Conservation (phyloP, 2,113 vertebrate genomes). For the Platanista minor region DNA sequence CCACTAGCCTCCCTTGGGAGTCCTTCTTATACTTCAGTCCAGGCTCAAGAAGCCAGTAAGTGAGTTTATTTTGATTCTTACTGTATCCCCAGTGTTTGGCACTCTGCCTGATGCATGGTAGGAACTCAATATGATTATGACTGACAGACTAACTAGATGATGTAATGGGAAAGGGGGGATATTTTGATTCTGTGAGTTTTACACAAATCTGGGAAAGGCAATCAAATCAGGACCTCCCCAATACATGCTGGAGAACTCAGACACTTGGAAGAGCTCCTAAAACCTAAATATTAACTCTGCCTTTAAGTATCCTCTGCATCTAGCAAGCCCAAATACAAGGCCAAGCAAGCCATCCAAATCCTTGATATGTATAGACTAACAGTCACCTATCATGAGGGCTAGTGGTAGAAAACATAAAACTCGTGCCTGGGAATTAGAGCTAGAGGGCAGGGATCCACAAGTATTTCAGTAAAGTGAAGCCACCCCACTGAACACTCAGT, state of each 20-base stretch:
- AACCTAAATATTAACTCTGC: not conserved
- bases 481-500: not conserved
- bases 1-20: not conserved
- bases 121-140: not conserved
- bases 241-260: not conserved
- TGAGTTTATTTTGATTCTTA: not conserved
- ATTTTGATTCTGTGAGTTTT: not conserved
- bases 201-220: not conserved
- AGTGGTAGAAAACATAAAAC: not conserved
- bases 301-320: not conserved
- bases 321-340: not conserved
- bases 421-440: not conserved
- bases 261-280: not conserved
- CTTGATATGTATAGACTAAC: not conserved
- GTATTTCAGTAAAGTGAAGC: not conserved
- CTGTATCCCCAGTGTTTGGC: not conserved
- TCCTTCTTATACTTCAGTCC: not conserved
- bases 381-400: not conserved
- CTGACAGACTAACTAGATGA: not conserved
- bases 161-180: not conserved
- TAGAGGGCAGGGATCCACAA: not conserved
- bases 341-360: not conserved
- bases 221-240: not conserved
- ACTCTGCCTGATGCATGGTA: not conserved
- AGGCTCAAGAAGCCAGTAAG: not conserved